Base-by-base conservation (phyloP, 2,888 invertebrate species). In the Nymphalis c-album region DNA sequence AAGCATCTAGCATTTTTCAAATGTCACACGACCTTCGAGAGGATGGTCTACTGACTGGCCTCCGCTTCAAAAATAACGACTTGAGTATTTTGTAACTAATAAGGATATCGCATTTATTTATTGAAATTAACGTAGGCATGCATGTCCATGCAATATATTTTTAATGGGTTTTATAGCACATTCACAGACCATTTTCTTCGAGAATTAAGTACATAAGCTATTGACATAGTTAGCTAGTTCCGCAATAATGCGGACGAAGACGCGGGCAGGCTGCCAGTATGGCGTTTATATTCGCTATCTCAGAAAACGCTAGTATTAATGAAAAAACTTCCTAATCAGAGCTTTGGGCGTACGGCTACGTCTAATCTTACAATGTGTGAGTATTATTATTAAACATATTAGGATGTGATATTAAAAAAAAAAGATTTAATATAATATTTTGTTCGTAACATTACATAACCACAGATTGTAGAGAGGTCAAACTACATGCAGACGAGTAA, bases 201-300 rank as follows among this genome's bases (percentile, higher is more conserved):
- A 18, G 26, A 51, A 22, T 64, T 64, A 55, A 59, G 26, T 46
- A 63, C 55, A 31, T 70, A 63, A 67, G 63, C 63, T 57, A 62
- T 61, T 64, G 69, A 58, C 63, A 69, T 66, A 68, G 66, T 71
- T 62, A 63, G 53, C 63, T 66, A 65, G 68, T 64, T 64, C 64
- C 64, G 71, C 69, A 71, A 66, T 69, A 67, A 51, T 64, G 66
- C 66, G 66, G 71, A 61, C 50, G 58, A 64, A 71, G 71, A 60
- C 65, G 68, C 63, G 68, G 71, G 71, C 71, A 69, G 18, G 22
- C 51, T 69, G 71, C 71, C 71, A 71, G 71, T 62, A 18, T 20
- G 35, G 55, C 48, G 6, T 20, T 31, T 51, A 8, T 51, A 51
- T 26, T 60, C 64, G 40, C 31, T 60, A 53, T 64, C 51, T 51